phyloP scores from a whole-genome alignment of 2,113 vertebrate genomes.

The Campylomormyrus numenius region DNA sequence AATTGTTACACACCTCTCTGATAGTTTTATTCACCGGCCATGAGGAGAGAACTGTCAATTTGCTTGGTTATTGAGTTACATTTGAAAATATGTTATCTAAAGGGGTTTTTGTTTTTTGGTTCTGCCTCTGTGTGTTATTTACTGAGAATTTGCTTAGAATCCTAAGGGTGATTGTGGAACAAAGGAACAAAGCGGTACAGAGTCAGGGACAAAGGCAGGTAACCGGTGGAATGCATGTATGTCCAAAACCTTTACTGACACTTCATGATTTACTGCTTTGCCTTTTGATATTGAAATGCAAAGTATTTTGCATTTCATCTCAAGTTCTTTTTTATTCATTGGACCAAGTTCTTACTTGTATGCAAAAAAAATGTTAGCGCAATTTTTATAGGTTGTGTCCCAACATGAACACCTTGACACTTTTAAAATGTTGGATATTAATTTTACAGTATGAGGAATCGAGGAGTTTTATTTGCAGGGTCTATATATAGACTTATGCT shows the following conservation, averaged over 20 bases:
- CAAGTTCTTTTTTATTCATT: not conserved
- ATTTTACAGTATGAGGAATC: not conserved
- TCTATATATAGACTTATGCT: not conserved
- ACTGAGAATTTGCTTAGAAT: not conserved
- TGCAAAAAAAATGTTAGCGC: not conserved
- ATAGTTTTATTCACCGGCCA: not conserved
- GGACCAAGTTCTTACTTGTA: not conserved
- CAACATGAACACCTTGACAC: not conserved
- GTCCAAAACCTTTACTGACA: not conserved
- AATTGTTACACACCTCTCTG: not conserved
- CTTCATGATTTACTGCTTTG: not conserved
- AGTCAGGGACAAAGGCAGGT: not conserved
- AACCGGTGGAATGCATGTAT: not conserved
- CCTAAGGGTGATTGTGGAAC: not conserved
- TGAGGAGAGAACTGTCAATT: not conserved
- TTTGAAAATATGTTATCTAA: not conserved
- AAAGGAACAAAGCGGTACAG: not conserved
- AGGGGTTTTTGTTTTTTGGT: not conserved
- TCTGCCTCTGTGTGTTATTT: not conserved
- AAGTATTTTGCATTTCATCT: not conserved
- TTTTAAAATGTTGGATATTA: not conserved
- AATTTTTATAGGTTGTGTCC: not conserved
- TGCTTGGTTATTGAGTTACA: not conserved
- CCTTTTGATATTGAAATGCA: not conserved
- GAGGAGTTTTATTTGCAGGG: not conserved